Conservation (phyloP, 2,797 vertebrate species). For the Tolypeutes matacus region DNA sequence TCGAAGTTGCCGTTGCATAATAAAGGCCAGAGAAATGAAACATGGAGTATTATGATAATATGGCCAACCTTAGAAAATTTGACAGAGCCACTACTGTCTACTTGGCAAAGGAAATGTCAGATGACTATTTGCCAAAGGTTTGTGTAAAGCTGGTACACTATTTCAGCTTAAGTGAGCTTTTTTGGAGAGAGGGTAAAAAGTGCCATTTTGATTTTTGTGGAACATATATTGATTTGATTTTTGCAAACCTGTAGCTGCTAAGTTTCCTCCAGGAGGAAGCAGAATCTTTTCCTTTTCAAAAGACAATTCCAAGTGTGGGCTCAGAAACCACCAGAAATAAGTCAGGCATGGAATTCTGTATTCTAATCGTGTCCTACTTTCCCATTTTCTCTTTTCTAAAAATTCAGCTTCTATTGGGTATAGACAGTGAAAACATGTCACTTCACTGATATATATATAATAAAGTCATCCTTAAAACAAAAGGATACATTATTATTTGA, state of each 20-base stretch:
- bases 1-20: slow-evolving; percentile 6
- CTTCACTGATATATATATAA: slow-evolving; percentile 40
- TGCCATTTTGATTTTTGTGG: slow-evolving; percentile 55
- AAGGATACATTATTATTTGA: slow-evolving; percentile 70
- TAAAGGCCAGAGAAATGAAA: slow-evolving; percentile 15
- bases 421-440: slow-evolving; percentile 61
- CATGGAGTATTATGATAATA: neutral
- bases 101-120: slow-evolving; percentile 22
- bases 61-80: slow-evolving; percentile 4
- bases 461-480: slow-evolving; percentile 65
- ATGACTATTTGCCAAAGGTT: slow-evolving; percentile 42
- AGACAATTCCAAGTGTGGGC: slow-evolving; percentile 46
- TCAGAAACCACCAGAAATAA: slow-evolving; percentile 24
- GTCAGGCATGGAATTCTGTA: slow-evolving; percentile 62
- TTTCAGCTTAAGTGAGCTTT: slow-evolving; percentile 52
- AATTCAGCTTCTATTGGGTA: slow-evolving; percentile 61
- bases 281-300: slow-evolving; percentile 52
- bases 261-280: slow-evolving; percentile 31
- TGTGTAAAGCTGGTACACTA: slow-evolving; percentile 15
- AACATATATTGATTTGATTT: slow-evolving; percentile 22
- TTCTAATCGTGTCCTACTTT: slow-evolving; percentile 66
- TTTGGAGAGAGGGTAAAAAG: neutral
- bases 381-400: slow-evolving; percentile 70
- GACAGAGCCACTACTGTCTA: neutral
- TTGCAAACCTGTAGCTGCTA: slow-evolving; percentile 40